These are phyloP conservation scores for Lissonota sp. DNA, from an alignment of 2,888 invertebrate species.

Conservation along the genomic window DNA sequence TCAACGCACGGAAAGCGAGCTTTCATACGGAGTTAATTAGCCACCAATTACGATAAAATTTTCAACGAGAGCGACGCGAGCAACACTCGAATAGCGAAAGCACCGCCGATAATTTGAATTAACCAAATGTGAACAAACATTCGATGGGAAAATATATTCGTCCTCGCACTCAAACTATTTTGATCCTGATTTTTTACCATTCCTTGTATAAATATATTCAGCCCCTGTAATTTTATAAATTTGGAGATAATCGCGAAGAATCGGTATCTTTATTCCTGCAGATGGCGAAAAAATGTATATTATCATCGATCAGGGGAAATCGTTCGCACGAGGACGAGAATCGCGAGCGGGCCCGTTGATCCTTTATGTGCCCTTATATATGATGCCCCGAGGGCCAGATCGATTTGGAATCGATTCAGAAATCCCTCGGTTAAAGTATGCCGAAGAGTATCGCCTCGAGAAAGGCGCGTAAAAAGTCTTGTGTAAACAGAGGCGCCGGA, in stretches of 20 bases:
- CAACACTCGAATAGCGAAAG: constrained; percentile 8
- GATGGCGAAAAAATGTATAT: constrained; percentile 1
- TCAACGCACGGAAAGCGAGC: no score
- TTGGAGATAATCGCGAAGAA: no score
- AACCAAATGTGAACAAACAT: constrained; percentile 54
- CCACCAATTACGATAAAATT: constrained; percentile 35
- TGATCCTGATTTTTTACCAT: background rate
- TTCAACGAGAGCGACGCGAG: constrained; percentile 29
- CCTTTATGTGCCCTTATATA: background rate
- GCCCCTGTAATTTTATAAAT: background rate
- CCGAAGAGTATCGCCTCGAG: constrained; percentile 24
- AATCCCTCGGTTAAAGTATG: constrained; percentile 10
- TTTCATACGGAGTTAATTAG: background rate
- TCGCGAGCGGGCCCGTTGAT: background rate
- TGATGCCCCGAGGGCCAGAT: constrained; percentile 27
- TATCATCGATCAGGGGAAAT: constrained; percentile 41
- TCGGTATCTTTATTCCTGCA: no score
- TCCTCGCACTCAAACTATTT: constrained; percentile 1
- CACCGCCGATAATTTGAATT: constrained; percentile 17
- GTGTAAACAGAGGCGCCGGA: constrained; percentile 45
- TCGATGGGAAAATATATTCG: constrained; percentile 6
- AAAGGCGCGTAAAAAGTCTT: constrained; percentile 39
- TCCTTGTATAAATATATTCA: constrained; percentile 19
- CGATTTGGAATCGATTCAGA: constrained; percentile 56
- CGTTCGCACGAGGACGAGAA: constrained; percentile 23